Base-by-base conservation (phyloP, 2,888 invertebrate genomes). In the Hirtodrosophila trivittata region DNA sequence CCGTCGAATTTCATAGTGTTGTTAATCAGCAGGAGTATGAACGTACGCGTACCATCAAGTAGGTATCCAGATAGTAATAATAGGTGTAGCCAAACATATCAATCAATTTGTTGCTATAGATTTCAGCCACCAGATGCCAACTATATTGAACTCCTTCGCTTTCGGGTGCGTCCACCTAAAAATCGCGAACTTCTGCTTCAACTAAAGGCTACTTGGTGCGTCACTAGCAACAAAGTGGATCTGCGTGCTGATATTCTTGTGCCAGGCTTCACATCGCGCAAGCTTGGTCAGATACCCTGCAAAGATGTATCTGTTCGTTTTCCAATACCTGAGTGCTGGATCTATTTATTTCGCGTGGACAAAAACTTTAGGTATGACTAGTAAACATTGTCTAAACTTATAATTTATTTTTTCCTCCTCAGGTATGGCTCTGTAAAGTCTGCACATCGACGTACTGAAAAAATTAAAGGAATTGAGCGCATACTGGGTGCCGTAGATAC, bases 311-410 rank as follows among this genome's bases (percentile, higher is more conserved):
- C 96, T 91, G 95, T 99, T 54, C 93, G 97, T 52, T 97, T 99
- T 91, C 99, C 99, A 9, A 97, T 99, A 86, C 99, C 99, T 13
- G 99, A 99, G 91, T 97, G 97, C 89, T 99, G 99, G 99, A 98
- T 99, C 88, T 99, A 99, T 91, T 92, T 99, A 88, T 99, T 99
- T 92, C 94, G 99, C 65, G 98, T 98, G 38, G 99, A 99, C 91
- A 98, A 98, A 89, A 97, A 98, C 91, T 99, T 99, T 91, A 91
- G 92, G 88, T 92, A 39, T 33, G 45, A 8, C 13, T 1, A 1
- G n/a, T 7, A 0, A 1, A 1, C 9, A 7, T 2, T 7, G 4
- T 9, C 3, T 3, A 6, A 10, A 21, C 18, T 21, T 21, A 21
- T 21, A 21, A n/a, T n/a, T n/a, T n/a, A 41, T 9, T 2, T 1